Evolutionary conservation across 2,888 invertebrate species (phyloP), one percentile per base, ranked within the genome.

Genomic region (Andricus curvator): DNA sequence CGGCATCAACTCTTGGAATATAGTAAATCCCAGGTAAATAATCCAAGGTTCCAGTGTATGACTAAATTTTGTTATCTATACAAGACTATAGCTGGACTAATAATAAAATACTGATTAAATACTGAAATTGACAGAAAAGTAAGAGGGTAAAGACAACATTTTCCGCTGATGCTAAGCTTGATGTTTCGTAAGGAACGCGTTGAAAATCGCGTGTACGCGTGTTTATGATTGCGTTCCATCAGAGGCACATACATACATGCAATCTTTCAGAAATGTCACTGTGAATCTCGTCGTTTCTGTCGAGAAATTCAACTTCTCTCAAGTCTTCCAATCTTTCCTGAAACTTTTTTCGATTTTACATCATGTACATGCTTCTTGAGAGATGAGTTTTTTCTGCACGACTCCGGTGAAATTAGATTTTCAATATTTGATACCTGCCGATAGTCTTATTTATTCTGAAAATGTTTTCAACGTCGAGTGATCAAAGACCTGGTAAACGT

Each of bases 351-450:
- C 56, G n/a, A 9, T 56, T 56, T 56, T 9, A n/a, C 56, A 56
- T 56, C 56, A n/a, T n/a, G 56, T n/a, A n/a, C 56, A n/a, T 56
- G n/a, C 56, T n/a, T 56, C 56, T 56, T n/a, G n/a, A 56, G n/a
- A 56, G 37, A 37, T 56, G 56, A 56, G 56, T 56, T 56, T 56
- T n/a, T n/a, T 11, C 51, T 56, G 1, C 11, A 56, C n/a, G 9
- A n/a, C n/a, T 56, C n/a, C 56, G 11, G 11, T 56, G 56, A 11
- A 56, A 56, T 11, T 56, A 56, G n/a, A 56, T 56, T 56, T 56
- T 56, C n/a, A n/a, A 56, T 56, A 56, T 56, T 56, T 56, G n/a
- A 56, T 56, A 56, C 20, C n/a, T 56, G 56, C 8, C 37, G 37
- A 37, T 37, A 37, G 37, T 56, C 56, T n/a, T 8, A 56, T 56